These are phyloP conservation scores for Onychomys arenicola DNA, from an alignment of 2,797 vertebrate species.

Conservation along the genomic window DNA sequence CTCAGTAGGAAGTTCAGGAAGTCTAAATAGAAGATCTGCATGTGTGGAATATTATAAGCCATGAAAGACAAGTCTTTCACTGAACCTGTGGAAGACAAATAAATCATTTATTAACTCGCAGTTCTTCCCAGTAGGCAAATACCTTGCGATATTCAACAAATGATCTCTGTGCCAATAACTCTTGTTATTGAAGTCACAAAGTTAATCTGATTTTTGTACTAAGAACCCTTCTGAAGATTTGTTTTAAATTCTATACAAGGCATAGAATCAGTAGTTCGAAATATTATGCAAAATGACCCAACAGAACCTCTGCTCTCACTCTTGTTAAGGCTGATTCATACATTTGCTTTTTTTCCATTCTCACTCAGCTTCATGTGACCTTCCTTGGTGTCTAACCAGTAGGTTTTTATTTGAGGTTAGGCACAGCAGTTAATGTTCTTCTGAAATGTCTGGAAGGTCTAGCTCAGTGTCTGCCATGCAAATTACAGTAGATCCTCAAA, in stretches of 20 bases:
- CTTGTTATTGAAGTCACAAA: background rate
- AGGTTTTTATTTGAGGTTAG: background rate
- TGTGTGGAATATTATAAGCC: constrained; percentile 40
- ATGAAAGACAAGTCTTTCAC: constrained; percentile 9
- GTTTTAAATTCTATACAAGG: background rate
- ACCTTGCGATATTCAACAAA: background rate
- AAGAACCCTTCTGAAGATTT: background rate
- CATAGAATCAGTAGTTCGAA: background rate
- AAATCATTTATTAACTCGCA: constrained; percentile 38
- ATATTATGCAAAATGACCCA: background rate
- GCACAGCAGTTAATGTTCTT: background rate
- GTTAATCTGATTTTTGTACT: background rate
- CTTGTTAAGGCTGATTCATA: background rate
- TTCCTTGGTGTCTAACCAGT: background rate
- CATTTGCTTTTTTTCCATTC: background rate
- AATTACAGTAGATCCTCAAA: background rate
- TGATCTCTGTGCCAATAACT: background rate
- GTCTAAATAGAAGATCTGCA: constrained; percentile 54
- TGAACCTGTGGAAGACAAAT: constrained; percentile 43
- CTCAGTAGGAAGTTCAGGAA: constrained; percentile 38
- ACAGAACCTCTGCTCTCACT: background rate
- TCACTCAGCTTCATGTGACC: no score
- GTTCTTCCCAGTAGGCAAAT: background rate
- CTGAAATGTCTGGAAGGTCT: background rate
- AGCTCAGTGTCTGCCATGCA: background rate